Evolutionary conservation across 2,888 invertebrate genomes (phyloP).

Genomic region (Tromatobia lineatoria): DNA sequence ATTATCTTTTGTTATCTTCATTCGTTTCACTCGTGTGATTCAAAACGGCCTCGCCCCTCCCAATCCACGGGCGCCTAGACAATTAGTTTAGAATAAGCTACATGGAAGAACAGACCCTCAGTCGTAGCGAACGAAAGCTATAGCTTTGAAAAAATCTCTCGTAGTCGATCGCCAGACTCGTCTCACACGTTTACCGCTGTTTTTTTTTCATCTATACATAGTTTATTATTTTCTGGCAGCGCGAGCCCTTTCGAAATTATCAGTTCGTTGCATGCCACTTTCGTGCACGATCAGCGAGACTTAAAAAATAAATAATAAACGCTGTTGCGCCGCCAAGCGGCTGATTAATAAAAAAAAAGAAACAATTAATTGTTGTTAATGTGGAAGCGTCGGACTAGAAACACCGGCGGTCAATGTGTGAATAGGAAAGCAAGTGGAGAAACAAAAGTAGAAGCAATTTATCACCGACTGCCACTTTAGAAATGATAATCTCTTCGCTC

Average conservation of each 20-base stretch:
- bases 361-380: slow-evolving; percentile 4
- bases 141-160: slow-evolving; percentile 51
- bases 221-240: slow-evolving; percentile 40
- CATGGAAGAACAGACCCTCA: slow-evolving; percentile 83
- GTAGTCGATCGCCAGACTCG: slow-evolving; percentile 38
- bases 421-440: background rate
- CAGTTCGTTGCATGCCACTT: slow-evolving; percentile 18
- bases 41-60: slow-evolving; percentile 57
- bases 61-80: slow-evolving; percentile 65
- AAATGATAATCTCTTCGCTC: slow-evolving; percentile 20
- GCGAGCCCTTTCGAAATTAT: slow-evolving; percentile 48
- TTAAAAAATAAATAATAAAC: slow-evolving; percentile 1
- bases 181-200: slow-evolving; percentile 23
- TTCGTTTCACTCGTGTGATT: slow-evolving; percentile 42
- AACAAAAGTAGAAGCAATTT: slow-evolving; percentile 1
- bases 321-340: background rate
- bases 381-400: slow-evolving; percentile 21
- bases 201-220: slow-evolving; percentile 10
- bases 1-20: slow-evolving; percentile 27
- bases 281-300: slow-evolving; percentile 12
- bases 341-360: slow-evolving; percentile 6
- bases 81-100: slow-evolving; percentile 81
- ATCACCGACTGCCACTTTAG: background rate
- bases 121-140: slow-evolving; percentile 81
- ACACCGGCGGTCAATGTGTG: slow-evolving; percentile 15